A percentile compares a stretch with the other conserved stretches of the same genome.
These are phyloP conservation scores for Hydrotaea diabolus DNA, from an alignment of 2,888 invertebrate genomes.

Conservation along the genomic window DNA sequence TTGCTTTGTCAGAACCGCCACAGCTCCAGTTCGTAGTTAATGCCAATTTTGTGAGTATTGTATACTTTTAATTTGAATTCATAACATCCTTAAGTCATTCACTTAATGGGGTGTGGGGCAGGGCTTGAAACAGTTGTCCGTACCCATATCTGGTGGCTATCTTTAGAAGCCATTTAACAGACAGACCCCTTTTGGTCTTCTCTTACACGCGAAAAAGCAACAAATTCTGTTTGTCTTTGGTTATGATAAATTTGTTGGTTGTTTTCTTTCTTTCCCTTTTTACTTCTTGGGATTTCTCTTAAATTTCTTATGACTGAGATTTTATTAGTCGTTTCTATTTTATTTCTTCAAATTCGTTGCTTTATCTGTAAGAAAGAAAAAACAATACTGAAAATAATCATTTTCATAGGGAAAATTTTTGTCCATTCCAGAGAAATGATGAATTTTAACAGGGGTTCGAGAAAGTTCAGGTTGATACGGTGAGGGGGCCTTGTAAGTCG, in stretches of 20 bases:
- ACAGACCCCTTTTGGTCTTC: conserved; percentile 30
- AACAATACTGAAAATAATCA: conserved; percentile 35
- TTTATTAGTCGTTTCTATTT: conserved; percentile 42
- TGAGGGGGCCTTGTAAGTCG: conserved; percentile 22
- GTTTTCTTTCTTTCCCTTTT: background rate
- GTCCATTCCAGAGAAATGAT: conserved; percentile 3
- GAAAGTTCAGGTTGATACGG: background rate
- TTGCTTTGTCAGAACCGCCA: no score
- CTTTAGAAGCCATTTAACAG: conserved; percentile 14
- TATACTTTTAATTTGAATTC: conserved; percentile 80
- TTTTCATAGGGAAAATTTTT: conserved; percentile 42
- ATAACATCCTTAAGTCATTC: conserved; percentile 74
- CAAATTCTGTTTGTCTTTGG: conserved; percentile 26
- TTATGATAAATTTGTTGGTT: conserved; percentile 56
- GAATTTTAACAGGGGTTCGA: background rate
- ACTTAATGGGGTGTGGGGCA: background rate
- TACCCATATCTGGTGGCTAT: conserved; percentile 3
- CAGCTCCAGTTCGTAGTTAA: conserved; percentile 43
- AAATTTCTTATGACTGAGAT: conserved; percentile 51
- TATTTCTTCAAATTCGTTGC: conserved; percentile 18
- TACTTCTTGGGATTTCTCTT: no score
- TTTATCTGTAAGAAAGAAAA: conserved; percentile 46
- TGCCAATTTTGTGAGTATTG: conserved; percentile 78
- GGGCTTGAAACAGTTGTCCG: background rate
- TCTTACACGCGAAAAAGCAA: background rate